These are phyloP conservation scores for Halictus quadricinctus DNA, from an alignment of 2,888 invertebrate species.

Conservation along the genomic window DNA sequence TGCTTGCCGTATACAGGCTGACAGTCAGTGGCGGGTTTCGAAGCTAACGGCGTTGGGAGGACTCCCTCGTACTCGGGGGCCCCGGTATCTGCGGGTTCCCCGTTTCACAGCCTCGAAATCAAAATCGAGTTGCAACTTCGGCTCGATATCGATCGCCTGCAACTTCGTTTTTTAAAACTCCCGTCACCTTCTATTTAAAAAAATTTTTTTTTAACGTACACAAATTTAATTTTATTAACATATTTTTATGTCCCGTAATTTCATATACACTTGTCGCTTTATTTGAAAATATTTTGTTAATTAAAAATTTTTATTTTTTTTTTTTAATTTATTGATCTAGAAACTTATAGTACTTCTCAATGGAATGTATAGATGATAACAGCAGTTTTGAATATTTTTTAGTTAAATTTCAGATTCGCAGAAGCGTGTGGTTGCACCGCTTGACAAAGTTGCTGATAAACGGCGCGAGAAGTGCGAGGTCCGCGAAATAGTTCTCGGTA, in stretches of 20 bases:
- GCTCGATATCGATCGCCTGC: constrained; percentile 2
- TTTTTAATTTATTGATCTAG: background rate
- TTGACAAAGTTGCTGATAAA: constrained; percentile 49
- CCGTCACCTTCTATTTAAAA: background rate
- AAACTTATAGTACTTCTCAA: background rate
- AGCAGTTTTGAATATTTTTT: background rate
- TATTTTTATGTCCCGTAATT: background rate
- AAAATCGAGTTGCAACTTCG: constrained; percentile 35
- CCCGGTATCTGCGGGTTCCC: constrained; percentile 60
- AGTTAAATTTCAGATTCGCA: background rate
- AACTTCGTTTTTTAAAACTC: background rate
- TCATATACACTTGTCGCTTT: background rate
- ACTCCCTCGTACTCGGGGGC: constrained; percentile 66
- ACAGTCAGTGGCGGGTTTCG: constrained; percentile 75
- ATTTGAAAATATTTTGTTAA: background rate
- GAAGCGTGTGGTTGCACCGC: background rate
- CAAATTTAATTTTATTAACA: background rate
- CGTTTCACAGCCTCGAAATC: constrained; percentile 50
- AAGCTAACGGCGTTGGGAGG: constrained; percentile 69
- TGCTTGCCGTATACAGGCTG: constrained; percentile 61
- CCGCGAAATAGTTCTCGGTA: constrained; percentile 36
- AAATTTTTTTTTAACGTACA: background rate
- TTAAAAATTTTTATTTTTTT: too few species aligned
- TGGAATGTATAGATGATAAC: background rate
- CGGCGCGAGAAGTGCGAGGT: constrained; percentile 32